phyloP scores from a whole-genome alignment of 2,113 vertebrate species.

The Phrynosoma platyrhinos region DNA sequence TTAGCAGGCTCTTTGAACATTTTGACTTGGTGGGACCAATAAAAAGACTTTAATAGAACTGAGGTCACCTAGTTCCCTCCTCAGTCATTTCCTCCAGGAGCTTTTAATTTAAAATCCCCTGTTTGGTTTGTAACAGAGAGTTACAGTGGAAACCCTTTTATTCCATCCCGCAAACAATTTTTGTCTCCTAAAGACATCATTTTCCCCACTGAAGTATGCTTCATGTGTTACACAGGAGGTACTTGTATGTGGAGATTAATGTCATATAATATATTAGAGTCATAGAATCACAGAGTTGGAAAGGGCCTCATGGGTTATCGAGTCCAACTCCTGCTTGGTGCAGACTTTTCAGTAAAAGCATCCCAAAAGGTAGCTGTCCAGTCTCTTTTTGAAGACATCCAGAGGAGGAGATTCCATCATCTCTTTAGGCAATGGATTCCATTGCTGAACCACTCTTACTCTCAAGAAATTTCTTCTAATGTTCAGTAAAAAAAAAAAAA shows the following conservation, averaged over 20 bases:
- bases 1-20: not conserved
- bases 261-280: not conserved
- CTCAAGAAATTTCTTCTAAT: too few relatives aligned
- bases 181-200: not conserved
- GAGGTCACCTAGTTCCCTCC: not conserved
- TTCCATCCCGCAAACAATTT: not conserved
- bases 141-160: not conserved
- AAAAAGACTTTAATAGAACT: slow-evolving; percentile 21
- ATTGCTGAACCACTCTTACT: too few relatives aligned
- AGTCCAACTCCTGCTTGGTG: too few relatives aligned
- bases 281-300: too few relatives aligned
- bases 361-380: too few relatives aligned
- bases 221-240: not conserved
- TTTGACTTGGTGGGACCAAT: slow-evolving; percentile 4
- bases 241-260: not conserved
- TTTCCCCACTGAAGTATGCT: not conserved
- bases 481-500: too few relatives aligned
- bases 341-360: too few relatives aligned
- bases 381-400: too few relatives aligned
- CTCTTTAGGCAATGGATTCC: too few relatives aligned
- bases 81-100: slow-evolving; percentile 2
- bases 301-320: too few relatives aligned
- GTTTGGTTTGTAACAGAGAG: not conserved
- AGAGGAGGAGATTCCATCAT: too few relatives aligned
- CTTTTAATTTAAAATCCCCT: not conserved